Evolutionary conservation across 2,888 invertebrate genomes (phyloP), one percentile per base, ranked within the genome.

Genomic region (Agrenia bidenticulata): DNA sequence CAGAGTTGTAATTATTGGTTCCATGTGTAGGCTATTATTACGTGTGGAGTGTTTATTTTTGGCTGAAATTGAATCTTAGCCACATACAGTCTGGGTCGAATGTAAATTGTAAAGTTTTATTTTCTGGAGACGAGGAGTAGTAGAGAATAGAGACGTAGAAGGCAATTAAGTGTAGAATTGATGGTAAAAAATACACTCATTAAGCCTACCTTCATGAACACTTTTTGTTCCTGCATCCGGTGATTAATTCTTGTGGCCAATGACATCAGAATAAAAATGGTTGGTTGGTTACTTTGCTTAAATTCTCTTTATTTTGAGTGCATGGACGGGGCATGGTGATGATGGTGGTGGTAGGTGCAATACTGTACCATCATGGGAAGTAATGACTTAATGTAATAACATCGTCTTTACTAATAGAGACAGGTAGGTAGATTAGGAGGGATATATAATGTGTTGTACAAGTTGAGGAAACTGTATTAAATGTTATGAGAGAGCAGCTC

Each of bases 191-290:
- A 73, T 70, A 73, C 70, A 72, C 73, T 75, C 75, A 75, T 75
- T 75, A 75, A 75, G 72, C 67, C 63, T 69, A 65, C 69, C 73
- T 70, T 73, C 70, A 72, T 73, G 73, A 73, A 57, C 70, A 73
- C 64, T 76, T 73, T 76, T 76, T 76, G 73, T 76, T 72, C 72
- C 71, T 72, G 71, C 74, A 73, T 76, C 76, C 76, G 76, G 76
- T 76, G 76, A 76, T 76, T 76, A 76, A 74, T 76, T 73, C 74
- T 70, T 74, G 72, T 76, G 74, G 76, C 73, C 76, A 76, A 76
- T 76, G 76, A 76, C 76, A 76, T 73, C 71, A 73, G 69, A 67
- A 67, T 74, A 72, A 73, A 73, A 74, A 72, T 69, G 73, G 66
- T 69, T 64, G 69, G 70, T 66, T 70, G 67, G 63, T 65, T 64